These are phyloP conservation scores for Struthio camelus DNA, from an alignment of 2,113 vertebrate species.

Conservation along the genomic window DNA sequence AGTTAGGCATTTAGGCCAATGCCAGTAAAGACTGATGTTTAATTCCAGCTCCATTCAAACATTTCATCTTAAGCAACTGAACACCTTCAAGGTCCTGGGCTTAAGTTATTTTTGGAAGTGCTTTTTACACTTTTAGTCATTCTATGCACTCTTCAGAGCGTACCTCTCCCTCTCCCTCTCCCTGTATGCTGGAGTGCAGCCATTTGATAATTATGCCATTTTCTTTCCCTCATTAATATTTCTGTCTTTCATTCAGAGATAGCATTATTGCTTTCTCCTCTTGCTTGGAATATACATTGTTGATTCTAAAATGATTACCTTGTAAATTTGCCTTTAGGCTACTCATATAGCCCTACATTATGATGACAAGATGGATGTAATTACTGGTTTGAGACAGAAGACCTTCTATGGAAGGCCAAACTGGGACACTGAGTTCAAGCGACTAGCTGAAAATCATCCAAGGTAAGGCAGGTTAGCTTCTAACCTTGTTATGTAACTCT, in stretches of 20 bases:
- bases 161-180: not conserved
- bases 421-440: conserved; percentile 82
- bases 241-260: not conserved
- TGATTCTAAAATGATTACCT: conserved; percentile 24
- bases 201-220: not conserved
- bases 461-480: conserved; percentile 70
- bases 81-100: not conserved
- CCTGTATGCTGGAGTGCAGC: not conserved
- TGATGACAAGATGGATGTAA: conserved; percentile 76
- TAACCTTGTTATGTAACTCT: conserved; percentile 35
- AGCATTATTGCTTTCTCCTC: not conserved
- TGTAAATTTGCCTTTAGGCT: conserved; percentile 73
- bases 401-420: conserved; percentile 83
- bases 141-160: not conserved
- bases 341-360: conserved; percentile 80
- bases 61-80: not conserved
- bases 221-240: not conserved
- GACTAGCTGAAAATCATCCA: conserved; percentile 78
- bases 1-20: not conserved
- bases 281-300: not conserved
- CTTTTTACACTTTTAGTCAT: not conserved
- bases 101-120: not conserved
- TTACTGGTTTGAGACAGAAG: conserved; percentile 84
- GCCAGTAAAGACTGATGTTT: not conserved
- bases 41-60: not conserved